Conservation (phyloP, 2,797 vertebrate species). For the Chromobotia macracanthus region DNA sequence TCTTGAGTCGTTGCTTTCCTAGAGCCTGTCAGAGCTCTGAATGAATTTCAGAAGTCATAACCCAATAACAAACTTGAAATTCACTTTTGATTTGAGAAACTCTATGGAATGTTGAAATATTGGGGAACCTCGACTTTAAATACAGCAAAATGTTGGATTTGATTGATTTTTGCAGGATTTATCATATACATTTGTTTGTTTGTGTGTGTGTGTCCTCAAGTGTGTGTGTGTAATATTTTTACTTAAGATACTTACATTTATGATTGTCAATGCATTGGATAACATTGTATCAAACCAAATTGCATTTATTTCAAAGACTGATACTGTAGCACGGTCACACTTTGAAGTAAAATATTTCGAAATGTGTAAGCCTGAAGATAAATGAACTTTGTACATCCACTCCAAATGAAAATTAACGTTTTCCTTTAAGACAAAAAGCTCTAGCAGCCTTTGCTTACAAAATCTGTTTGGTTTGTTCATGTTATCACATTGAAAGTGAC, state of each 20-base stretch:
- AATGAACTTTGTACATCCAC: neutral
- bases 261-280: neutral
- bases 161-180: neutral
- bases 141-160: neutral
- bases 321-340: too few relatives aligned
- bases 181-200: neutral
- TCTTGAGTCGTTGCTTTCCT: neutral
- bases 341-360: too few relatives aligned
- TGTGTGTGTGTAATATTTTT: neutral
- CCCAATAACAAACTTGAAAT: neutral
- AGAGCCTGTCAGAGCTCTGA: neutral
- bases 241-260: slow-evolving; percentile 1
- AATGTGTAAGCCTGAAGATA: neutral
- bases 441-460: neutral
- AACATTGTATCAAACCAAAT: slow-evolving; percentile 4
- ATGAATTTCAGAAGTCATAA: neutral
- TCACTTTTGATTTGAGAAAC: neutral
- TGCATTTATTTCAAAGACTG: neutral
- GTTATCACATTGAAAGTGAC: neutral
- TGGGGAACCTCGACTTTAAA: slow-evolving; percentile 7
- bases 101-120: slow-evolving; percentile 7
- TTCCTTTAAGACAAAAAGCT: neutral
- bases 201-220: neutral
- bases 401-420: too few relatives aligned
- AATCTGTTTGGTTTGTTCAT: slow-evolving; percentile 21